phyloP scores from a whole-genome alignment of 1,140 invertebrate species.

The Prorops nasuta region DNA sequence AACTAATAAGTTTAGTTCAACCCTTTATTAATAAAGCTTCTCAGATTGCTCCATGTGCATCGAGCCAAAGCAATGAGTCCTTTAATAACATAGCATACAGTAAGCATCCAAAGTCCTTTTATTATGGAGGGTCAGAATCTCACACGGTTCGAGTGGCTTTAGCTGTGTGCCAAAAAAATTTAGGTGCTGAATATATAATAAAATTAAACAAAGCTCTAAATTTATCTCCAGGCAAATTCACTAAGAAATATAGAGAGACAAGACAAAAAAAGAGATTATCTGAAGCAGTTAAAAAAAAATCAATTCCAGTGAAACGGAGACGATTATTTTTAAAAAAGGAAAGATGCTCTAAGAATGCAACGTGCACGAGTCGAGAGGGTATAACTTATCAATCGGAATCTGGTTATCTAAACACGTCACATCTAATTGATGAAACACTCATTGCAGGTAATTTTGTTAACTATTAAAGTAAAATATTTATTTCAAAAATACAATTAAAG shows the following conservation, averaged over 20 bases:
- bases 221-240: conserved; percentile 11
- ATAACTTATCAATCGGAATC: conserved; percentile 13
- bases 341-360: conserved; percentile 6
- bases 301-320: conserved; percentile 2
- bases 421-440: conserved; percentile 10
- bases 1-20: conserved; percentile 4
- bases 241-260: conserved; percentile 8
- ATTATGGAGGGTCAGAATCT: conserved; percentile 20
- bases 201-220: conserved; percentile 8
- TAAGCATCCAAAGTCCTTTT: conserved; percentile 19
- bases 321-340: conserved; percentile 10
- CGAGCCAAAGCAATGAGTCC: conserved; percentile 22
- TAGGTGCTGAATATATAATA: conserved; percentile 12
- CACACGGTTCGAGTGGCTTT: conserved; percentile 12
- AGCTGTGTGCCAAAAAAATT: conserved; percentile 21
- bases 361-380: conserved; percentile 9
- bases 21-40: conserved; percentile 7
- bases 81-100: conserved; percentile 18
- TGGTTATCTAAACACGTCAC: not conserved
- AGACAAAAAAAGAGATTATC: not conserved
- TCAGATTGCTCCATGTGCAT: conserved; percentile 14
- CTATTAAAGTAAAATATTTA: not conserved
- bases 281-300: not conserved
- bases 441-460: conserved; percentile 2
- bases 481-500: not conserved